Evolutionary conservation across 2,113 vertebrate species (phyloP).

Genomic region (Aix galericulata): DNA sequence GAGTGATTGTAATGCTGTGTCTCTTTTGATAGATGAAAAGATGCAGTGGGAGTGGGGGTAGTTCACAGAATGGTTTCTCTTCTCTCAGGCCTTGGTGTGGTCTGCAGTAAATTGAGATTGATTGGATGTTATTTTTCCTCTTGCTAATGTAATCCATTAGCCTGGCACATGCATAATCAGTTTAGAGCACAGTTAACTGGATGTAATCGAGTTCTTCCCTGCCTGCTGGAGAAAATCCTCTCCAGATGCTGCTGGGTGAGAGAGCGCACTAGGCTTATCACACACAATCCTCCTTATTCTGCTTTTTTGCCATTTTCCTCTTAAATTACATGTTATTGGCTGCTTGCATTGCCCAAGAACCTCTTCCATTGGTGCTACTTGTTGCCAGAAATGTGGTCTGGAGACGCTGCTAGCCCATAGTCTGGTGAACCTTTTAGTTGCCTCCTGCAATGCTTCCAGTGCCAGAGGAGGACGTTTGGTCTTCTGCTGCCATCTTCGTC

Average conservation of each 20-base stretch:
- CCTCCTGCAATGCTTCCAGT: background rate
- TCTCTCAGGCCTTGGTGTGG: constrained; percentile 89
- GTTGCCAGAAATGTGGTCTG: constrained; percentile 19
- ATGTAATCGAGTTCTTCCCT: constrained; percentile 99
- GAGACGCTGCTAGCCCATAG: background rate
- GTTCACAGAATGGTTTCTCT: constrained; percentile 85
- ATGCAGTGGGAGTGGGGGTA: constrained; percentile 46
- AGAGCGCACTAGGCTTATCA: constrained; percentile 61
- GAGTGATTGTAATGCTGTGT: background rate
- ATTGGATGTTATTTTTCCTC: constrained; percentile 99
- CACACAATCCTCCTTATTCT: constrained; percentile 56
- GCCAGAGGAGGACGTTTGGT: background rate
- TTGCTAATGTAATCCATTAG: constrained; percentile 99
- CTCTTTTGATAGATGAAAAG: background rate
- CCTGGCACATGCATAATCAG: constrained; percentile 99
- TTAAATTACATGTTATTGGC: background rate
- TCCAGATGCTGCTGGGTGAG: constrained; percentile 89
- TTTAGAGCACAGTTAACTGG: constrained; percentile 99
- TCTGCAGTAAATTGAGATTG: constrained; percentile 98
- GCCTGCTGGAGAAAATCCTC: constrained; percentile 98
- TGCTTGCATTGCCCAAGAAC: background rate
- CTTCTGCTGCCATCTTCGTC: constrained; percentile 19
- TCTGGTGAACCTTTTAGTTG: background rate
- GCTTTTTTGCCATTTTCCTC: constrained; percentile 37
- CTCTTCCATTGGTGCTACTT: constrained; percentile 1